A percentile compares a stretch with the other conserved stretches of the same genome.
These are phyloP conservation scores for Ursus arctos DNA, from an alignment of 2,113 vertebrate genomes.

Conservation along the genomic window DNA sequence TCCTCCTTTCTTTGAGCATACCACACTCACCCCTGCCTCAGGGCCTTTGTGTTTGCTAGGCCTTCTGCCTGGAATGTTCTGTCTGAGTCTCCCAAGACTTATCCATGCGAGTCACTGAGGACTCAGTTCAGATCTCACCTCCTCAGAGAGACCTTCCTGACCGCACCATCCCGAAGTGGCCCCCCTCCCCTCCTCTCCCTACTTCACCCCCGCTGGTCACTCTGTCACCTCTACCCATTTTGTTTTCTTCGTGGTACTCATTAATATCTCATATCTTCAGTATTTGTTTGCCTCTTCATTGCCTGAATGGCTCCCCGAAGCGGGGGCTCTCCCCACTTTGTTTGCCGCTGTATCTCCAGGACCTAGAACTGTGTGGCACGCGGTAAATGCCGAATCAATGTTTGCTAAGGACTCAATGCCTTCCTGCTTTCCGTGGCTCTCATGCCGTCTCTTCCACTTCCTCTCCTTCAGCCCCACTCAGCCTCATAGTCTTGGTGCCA, in stretches of 20 bases:
- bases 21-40: background rate
- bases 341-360: background rate
- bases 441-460: background rate
- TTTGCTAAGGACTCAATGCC: background rate
- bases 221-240: background rate
- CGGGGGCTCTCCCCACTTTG: background rate
- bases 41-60: background rate
- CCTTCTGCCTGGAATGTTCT: background rate
- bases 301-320: background rate
- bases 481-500: background rate
- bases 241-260: background rate
- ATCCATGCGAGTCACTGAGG: background rate
- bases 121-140: background rate
- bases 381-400: background rate
- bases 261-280: background rate
- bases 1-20: background rate
- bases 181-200: background rate
- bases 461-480: background rate
- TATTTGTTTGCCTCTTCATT: background rate
- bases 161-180: background rate
- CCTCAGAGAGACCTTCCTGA: background rate
- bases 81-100: background rate
- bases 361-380: background rate
- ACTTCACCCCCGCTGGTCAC: rapidly evolving
- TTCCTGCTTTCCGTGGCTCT: background rate